Percentiles rank a stretch among this genome's conserved stretches.
phyloP scores from a whole-genome alignment of 2,888 invertebrate genomes.

The Sphinx pinastri region DNA sequence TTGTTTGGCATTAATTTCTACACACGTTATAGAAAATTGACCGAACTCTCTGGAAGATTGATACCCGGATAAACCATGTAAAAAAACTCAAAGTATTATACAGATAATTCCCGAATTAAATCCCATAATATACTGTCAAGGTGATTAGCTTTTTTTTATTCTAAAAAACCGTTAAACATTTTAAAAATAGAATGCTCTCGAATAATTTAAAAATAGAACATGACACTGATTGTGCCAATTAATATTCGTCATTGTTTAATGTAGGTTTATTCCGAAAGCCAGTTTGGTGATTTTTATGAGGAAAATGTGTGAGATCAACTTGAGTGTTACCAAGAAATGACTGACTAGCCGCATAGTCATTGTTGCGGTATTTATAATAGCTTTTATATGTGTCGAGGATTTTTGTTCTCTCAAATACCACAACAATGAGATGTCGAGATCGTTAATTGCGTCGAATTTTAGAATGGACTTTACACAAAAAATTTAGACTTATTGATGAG shows the following conservation, averaged over 20 bases:
- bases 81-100: no score
- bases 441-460: conserved; percentile 11
- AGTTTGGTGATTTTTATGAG: conserved; percentile 20
- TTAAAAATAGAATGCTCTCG: no score
- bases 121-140: no score
- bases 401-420: conserved; percentile 20
- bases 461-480: neutral
- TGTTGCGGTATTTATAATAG: conserved; percentile 45
- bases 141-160: no score
- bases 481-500: no score
- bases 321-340: conserved; percentile 52
- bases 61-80: no score
- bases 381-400: conserved; percentile 33
- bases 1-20: no score
- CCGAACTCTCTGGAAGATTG: no score
- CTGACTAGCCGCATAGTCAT: conserved; percentile 47
- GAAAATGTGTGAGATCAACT: conserved; percentile 21
- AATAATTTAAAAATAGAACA: neutral
- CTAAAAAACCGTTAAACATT: no score
- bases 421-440: neutral
- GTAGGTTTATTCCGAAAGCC: neutral
- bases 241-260: conserved; percentile 2
- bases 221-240: neutral
- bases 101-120: no score
- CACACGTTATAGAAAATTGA: no score